Evolutionary conservation across 2,797 vertebrate species (phyloP).

Genomic region (Cuculus canorus): DNA sequence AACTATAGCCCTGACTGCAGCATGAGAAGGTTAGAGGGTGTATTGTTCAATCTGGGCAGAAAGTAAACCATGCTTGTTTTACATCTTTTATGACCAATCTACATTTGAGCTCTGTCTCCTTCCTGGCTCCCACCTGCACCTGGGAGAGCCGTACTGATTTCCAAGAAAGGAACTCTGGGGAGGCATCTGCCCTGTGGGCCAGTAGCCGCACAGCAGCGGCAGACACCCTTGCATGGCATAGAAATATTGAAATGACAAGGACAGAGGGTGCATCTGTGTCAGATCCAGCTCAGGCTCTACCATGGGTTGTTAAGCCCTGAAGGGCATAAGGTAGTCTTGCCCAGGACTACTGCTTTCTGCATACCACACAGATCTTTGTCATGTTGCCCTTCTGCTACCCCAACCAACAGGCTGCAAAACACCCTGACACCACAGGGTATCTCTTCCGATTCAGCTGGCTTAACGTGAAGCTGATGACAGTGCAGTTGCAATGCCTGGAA

Average conservation of each 20-base stretch:
- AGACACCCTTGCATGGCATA: neutral
- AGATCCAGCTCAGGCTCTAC: neutral
- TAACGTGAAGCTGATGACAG: neutral
- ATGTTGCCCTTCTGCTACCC: neutral
- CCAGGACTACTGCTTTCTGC: neutral
- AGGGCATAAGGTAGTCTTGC: neutral
- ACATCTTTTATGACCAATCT: neutral
- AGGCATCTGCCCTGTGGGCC: neutral
- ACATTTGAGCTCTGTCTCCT: neutral
- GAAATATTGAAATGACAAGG: neutral
- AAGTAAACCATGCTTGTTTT: neutral
- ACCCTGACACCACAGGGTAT: accelerated
- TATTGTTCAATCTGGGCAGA: neutral
- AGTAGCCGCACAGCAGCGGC: neutral
- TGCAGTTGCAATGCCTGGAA: neutral
- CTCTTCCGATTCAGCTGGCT: neutral
- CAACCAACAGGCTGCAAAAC: neutral
- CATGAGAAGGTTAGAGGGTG: neutral
- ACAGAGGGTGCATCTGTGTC: neutral
- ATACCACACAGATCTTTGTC: neutral
- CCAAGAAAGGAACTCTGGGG: accelerated
- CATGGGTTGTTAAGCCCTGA: neutral
- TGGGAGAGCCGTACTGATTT: neutral
- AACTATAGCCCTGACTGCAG: neutral
- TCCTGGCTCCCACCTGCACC: neutral